phyloP scores from a whole-genome alignment of 2,797 vertebrate species.

The Rachycentron canadum region DNA sequence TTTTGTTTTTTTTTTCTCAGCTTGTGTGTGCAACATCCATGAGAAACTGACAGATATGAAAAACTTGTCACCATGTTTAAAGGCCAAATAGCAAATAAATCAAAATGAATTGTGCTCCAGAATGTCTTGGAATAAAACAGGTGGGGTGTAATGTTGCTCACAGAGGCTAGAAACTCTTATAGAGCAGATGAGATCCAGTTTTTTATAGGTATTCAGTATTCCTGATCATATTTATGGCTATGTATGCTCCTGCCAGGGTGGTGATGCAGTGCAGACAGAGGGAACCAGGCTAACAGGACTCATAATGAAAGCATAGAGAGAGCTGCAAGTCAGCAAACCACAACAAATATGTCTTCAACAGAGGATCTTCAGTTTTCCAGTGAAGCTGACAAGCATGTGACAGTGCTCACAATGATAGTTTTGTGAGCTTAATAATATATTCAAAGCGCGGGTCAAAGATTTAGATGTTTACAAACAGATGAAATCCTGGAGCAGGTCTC shows the following conservation, averaged over 20 bases:
- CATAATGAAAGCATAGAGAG: constrained; percentile 54
- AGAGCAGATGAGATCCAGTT: constrained; percentile 39
- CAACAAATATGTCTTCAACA: constrained; percentile 19
- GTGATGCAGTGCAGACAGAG: constrained; percentile 47
- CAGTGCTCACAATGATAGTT: background rate
- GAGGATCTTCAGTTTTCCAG: constrained; percentile 15
- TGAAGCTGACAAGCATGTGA: background rate
- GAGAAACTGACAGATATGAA: constrained; percentile 43
- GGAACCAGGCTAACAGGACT: constrained; percentile 38
- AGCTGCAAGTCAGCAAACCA: constrained; percentile 39
- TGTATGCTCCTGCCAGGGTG: constrained; percentile 44
- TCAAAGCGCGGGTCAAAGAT: background rate
- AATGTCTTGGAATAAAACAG: constrained; percentile 44
- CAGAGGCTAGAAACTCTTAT: constrained; percentile 19
- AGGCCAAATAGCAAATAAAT: constrained; percentile 54
- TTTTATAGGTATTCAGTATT: constrained; percentile 47
- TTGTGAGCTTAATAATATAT: background rate
- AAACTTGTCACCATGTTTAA: constrained; percentile 47
- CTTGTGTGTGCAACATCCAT: constrained; percentile 54
- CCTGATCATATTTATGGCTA: constrained; percentile 53
- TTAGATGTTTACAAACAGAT: constrained; percentile 6
- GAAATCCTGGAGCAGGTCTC: background rate
- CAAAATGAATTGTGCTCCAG: constrained; percentile 28
- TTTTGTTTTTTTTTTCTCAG: too few species aligned
- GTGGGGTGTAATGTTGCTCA: constrained; percentile 19